A percentile compares a stretch with the other conserved stretches of the same genome.
phyloP scores from a whole-genome alignment of 2,113 vertebrate species.

The Phalacrocorax pelagicus region DNA sequence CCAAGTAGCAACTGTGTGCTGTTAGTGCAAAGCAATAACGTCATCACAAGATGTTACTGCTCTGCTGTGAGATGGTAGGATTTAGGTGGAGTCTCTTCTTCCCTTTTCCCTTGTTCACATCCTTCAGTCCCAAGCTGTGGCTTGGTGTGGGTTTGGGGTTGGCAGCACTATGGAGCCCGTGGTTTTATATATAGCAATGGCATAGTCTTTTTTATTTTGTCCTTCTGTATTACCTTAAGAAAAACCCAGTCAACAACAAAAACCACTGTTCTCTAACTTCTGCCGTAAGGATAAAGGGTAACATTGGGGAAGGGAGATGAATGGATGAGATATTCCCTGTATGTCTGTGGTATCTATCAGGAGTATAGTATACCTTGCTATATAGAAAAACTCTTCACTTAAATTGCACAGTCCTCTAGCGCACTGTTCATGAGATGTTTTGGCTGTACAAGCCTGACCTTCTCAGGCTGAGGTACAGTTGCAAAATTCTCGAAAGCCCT shows the following conservation, averaged over 20 bases:
- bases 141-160: neutral
- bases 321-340: neutral
- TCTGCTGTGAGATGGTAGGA: fast-evolving
- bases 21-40: no score
- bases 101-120: neutral
- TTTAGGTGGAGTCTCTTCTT: neutral
- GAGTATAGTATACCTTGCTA: neutral
- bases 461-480: neutral
- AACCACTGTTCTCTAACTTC: neutral
- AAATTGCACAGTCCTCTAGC: neutral
- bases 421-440: neutral
- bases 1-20: neutral
- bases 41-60: neutral
- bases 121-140: neutral
- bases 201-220: no score
- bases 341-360: fast-evolving
- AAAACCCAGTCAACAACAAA: neutral
- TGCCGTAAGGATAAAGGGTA: neutral
- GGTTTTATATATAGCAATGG: neutral
- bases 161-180: neutral
- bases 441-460: neutral
- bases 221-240: neutral
- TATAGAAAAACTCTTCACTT: neutral
- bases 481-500: conserved; percentile 7
- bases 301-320: neutral